Base-by-base conservation (phyloP, 2,888 invertebrate genomes). In the Pilophorus perplexus region DNA sequence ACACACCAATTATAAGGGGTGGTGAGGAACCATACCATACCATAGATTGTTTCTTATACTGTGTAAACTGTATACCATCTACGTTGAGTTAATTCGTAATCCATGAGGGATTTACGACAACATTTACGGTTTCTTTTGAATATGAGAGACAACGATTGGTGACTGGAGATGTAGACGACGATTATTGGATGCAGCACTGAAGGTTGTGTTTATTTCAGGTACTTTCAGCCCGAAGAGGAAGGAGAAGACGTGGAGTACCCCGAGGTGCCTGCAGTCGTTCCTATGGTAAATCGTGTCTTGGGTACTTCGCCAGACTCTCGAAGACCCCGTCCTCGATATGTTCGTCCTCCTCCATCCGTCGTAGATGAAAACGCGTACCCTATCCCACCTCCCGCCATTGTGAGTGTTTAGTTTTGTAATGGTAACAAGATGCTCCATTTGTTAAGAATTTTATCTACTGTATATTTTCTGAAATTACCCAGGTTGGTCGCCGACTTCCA, bases 241-340 rank as follows among this genome's bases (percentile, higher is more conserved):
- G 37, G 18, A 18, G 40, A 50, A 4, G 69, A 72, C 18, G 70
- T 64, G 18, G 68, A 69, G 12, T 66, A 69, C 12, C 67, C 69
- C 10, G 71, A 72, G 23, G 69, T 70, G 18, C 67, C 64, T 50
- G 68, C 62, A 42, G 68, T 64, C 62, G 69, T 50, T 37, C 64
- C 68, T 22, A 54, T 71, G 59, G 65, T 64, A 27, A 64, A 64
- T 48, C n/a, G 57, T 48, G 38, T 55, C 55, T 10, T 50, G 37
- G 37, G 65, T 28, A 46, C 69, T 8, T 38, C 67, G n/a, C 59
- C 60, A 8, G 67, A 67, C 14, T 60, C 67, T 14, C 46, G 38
- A 20, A 37, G 33, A 10, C 50, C 66, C 8, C 46, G 66, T 5
- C 50, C 64, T 12, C 46, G 65, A 8, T 23, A 60, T 46, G 54